A percentile compares a stretch with the other conserved stretches of the same genome.
Evolutionary conservation across 2,888 invertebrate species (phyloP).

Genomic region (Netelia fuscicornis): DNA sequence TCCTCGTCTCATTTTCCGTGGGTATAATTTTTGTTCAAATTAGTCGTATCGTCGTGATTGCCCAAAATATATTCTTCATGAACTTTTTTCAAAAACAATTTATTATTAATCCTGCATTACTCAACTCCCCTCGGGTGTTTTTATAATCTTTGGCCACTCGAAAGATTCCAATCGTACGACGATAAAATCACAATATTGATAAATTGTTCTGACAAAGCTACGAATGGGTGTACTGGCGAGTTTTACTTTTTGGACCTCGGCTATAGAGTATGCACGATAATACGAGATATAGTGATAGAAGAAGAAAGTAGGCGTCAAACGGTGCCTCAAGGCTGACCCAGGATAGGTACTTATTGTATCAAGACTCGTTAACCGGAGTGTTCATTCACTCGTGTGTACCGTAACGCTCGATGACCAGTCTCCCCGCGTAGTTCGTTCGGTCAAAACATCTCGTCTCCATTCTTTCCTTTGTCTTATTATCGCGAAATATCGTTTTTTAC

Average conservation of each 20-base stretch:
- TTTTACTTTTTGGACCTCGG: constrained; percentile 52
- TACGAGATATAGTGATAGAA: constrained; percentile 63
- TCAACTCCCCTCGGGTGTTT: background rate
- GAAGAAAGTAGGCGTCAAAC: constrained; percentile 74
- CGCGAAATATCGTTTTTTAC: constrained; percentile 4
- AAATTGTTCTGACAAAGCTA: background rate
- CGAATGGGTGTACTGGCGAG: constrained; percentile 1
- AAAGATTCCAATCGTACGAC: no score
- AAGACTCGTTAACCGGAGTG: constrained; percentile 83
- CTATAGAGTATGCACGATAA: constrained; percentile 15
- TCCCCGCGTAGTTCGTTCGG: constrained; percentile 39
- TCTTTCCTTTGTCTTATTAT: constrained; percentile 2
- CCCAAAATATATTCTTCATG: no score
- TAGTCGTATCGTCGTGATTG: no score
- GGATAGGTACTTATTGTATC: constrained; percentile 84
- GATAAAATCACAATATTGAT: background rate
- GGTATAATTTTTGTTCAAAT: no score
- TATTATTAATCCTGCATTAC: no score
- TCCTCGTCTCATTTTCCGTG: no score
- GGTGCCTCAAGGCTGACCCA: constrained; percentile 81
- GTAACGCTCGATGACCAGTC: constrained; percentile 58
- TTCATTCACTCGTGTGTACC: constrained; percentile 77
- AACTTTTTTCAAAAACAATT: no score
- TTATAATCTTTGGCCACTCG: background rate
- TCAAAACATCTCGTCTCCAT: constrained; percentile 11